phyloP scores from a whole-genome alignment of 2,797 vertebrate species.

The Gastrophryne carolinensis region DNA sequence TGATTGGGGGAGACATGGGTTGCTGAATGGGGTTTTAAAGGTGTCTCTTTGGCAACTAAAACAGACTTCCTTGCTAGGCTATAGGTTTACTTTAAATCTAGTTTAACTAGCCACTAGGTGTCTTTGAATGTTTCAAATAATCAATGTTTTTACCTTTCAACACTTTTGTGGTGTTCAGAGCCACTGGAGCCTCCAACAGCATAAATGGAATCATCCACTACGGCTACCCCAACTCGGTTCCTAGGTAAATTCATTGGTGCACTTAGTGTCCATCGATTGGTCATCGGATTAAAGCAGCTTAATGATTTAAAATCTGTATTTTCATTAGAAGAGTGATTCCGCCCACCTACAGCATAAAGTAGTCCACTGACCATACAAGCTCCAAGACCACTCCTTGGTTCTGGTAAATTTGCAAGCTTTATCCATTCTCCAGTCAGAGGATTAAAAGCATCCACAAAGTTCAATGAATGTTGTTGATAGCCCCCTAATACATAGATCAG shows the following conservation, averaged over 20 bases:
- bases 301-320: conserved; percentile 71
- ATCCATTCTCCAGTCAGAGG: conserved; percentile 71
- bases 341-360: conserved; percentile 74
- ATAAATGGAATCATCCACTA: conserved; percentile 77
- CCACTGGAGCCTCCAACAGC: conserved; percentile 79
- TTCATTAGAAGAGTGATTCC: conserved; percentile 72
- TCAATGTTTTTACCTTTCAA: conserved; percentile 70
- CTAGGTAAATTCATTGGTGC: conserved; percentile 72
- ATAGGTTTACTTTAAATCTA: too few relatives aligned
- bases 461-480: conserved; percentile 72
- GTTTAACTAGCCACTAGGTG: too few relatives aligned
- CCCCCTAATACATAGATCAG: conserved; percentile 80
- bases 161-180: conserved; percentile 73
- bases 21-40: too few relatives aligned
- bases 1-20: too few relatives aligned
- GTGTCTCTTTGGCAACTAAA: too few relatives aligned
- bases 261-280: conserved; percentile 76
- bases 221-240: conserved; percentile 77
- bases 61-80: too few relatives aligned
- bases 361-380: conserved; percentile 76
- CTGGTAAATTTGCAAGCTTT: conserved; percentile 68
- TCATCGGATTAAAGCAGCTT: conserved; percentile 82
- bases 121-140: too few relatives aligned
- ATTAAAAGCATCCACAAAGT: conserved; percentile 75
- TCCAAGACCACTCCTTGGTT: conserved; percentile 75